Base-by-base conservation (phyloP, 2,888 invertebrate genomes). In the Halictus quadricinctus region DNA sequence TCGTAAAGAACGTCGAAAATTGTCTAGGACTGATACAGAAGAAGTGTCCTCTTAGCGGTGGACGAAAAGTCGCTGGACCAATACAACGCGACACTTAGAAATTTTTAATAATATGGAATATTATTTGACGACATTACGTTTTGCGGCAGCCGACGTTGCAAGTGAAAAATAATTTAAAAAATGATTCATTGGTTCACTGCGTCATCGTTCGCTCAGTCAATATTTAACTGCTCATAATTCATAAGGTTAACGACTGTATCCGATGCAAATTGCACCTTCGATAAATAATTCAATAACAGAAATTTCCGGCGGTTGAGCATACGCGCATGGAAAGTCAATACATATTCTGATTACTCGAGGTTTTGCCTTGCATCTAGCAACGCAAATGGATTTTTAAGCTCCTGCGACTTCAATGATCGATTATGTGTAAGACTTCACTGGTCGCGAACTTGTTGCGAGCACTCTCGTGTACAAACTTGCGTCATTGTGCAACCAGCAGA, bases 281-380 rank as follows among this genome's bases (percentile, higher is more conserved):
- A 58, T 66, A 25, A 80, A 77, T 76, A 74, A 81, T 83, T 72
- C 25, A 58, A 3, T 12, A 46, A 54, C 25, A 46, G 72, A 58
- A 80, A 72, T 79, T 74, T 74, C 15, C 48, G 72, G 36, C 18
- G 48, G 80, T 73, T 72, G 58, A 54, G 41, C 66, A 48, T 64
- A 72, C 29, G 79, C 79, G 70, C 69, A 50, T 70, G 48, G 13
- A n/a, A 73, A 77, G 80, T 83, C 83, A 50, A 81, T 83, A 77
- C 54, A 54, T 8, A 10, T 81, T 69, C 76, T 77, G 81, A 74
- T 83, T 81, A 81, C 81, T 43, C 21, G 48, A 69, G 25, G 76
- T 72, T 69, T 73, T 50, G 48, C 36, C 21, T 10, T 21, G 64
- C 29, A 69, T 43, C 41, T 10, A 21, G 12, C 41, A n/a, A 41